Percentiles rank a stretch among this genome's conserved stretches.
These are phyloP conservation scores for Steromphala cineraria DNA, from an alignment of 2,888 invertebrate species.

Conservation along the genomic window DNA sequence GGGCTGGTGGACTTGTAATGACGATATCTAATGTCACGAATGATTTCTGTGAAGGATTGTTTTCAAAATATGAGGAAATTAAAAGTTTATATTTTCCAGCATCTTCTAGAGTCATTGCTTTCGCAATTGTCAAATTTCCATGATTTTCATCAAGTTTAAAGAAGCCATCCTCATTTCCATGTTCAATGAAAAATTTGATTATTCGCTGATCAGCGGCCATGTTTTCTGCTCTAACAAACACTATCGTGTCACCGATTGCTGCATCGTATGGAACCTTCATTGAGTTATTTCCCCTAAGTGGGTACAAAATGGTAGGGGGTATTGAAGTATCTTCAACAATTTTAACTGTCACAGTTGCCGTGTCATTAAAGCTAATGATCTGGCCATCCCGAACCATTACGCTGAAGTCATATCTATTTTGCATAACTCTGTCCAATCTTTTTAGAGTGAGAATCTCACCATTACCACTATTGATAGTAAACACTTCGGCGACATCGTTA, in stretches of 20 bases:
- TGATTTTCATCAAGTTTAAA: conserved; percentile 74
- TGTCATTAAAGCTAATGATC: conserved; percentile 35
- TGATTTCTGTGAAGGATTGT: conserved; percentile 44
- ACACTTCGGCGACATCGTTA: conserved; percentile 3
- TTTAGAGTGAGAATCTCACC: conserved; percentile 36
- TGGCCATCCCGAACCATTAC: conserved; percentile 40
- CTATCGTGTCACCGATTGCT: conserved; percentile 46
- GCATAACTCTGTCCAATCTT: conserved; percentile 35
- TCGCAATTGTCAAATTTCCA: conserved; percentile 73
- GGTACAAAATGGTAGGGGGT: conserved; percentile 51
- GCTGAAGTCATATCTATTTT: conserved; percentile 34
- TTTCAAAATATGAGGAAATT: conserved; percentile 61
- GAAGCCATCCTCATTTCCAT: conserved; percentile 74
- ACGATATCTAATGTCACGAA: conserved; percentile 48
- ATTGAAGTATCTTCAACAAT: conserved; percentile 59
- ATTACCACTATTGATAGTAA: conserved; percentile 35
- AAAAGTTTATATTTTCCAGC: conserved; percentile 52
- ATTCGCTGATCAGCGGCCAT: conserved; percentile 52
- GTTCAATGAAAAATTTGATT: conserved; percentile 48
- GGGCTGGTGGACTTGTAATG: conserved; percentile 34
- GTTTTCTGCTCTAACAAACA: conserved; percentile 47
- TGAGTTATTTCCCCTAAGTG: conserved; percentile 47
- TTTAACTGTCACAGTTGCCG: conserved; percentile 46
- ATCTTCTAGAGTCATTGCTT: conserved; percentile 50
- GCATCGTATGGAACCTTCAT: conserved; percentile 41